Base-by-base conservation (phyloP, 2,113 vertebrate genomes). In the Ia io region DNA sequence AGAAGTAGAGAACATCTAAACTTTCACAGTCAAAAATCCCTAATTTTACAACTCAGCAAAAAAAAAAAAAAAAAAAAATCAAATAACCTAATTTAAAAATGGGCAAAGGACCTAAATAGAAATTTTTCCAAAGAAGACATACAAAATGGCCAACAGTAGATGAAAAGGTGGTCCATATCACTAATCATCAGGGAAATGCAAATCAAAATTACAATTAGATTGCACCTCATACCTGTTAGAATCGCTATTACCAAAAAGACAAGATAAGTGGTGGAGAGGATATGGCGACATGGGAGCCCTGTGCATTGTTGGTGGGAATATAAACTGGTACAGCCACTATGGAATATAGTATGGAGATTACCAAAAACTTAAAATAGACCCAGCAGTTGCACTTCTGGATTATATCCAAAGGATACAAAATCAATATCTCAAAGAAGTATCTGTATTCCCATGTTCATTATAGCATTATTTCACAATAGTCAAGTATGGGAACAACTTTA, bases 11-110 rank as follows among this genome's bases (percentile, higher is more conserved):
- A 71, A 63, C 51, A 70, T 35, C 30, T 67, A 85, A 85, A 67
- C 65, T 79, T 93, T 92, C n/a, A 96, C 25, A 90, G n/a, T 90
- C 28, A 84, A 18, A 86, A 76, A 65, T 92, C 5, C 28, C 42
- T 88, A 91, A 73, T 65, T 89, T 85, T 56, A 83, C 9, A 84
- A 63, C 40, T 61, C 28, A 70, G 42, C 2, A 84, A 61, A 77
- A 92, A 63, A 82, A 70, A 4, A 4, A 17, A 23, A 65, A 56
- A 63, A 61, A 77, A 92, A 51, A 71, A 70, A 5, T 30, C 25
- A 67, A 59, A 84, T 71, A 67, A 44, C 8, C 20, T 70, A 65
- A 65, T 74, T 74, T 42, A 35, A 83, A 88, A 82, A 44, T 82
- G 67, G 22, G 22, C 56, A 83, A 80, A 83, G 35, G 30, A 88